Evolutionary conservation across 2,797 vertebrate genomes (phyloP).

Genomic region (Rhinogobio ventralis): DNA sequence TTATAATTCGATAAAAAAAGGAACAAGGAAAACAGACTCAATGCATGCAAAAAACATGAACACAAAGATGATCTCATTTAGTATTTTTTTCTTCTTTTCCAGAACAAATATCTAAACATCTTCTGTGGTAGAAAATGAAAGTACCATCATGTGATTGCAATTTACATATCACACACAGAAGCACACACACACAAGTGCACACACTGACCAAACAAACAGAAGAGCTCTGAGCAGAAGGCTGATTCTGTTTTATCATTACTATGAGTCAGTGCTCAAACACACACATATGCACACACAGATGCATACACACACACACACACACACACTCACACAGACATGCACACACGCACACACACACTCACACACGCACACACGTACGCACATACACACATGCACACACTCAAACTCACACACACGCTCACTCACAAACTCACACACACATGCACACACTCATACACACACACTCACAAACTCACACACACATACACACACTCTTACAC

Average conservation of each 20-base stretch:
- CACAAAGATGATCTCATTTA: neutral
- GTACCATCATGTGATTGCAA: neutral
- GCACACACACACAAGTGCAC: neutral
- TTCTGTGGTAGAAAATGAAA: neutral
- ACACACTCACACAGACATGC: no score
- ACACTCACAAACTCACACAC: no score
- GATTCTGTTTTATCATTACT: neutral
- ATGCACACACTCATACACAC: no score
- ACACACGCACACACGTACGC: no score
- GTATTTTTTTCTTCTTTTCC: neutral
- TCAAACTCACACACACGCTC: rapidly evolving
- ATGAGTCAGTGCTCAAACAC: no score
- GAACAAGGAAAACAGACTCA: neutral
- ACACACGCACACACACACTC: no score
- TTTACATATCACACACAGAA: neutral
- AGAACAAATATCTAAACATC: neutral
- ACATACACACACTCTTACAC: neutral
- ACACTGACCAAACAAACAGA: neutral
- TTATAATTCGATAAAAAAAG: constrained; percentile 68
- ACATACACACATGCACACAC: no score
- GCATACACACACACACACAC: no score
- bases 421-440: no score
- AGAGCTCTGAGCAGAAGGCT: neutral
- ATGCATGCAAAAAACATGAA: neutral
- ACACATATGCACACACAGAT: no score